Evolutionary conservation across 2,888 invertebrate species (phyloP), one percentile per base, ranked within the genome.

Genomic region (Temnothorax unifasciatus): DNA sequence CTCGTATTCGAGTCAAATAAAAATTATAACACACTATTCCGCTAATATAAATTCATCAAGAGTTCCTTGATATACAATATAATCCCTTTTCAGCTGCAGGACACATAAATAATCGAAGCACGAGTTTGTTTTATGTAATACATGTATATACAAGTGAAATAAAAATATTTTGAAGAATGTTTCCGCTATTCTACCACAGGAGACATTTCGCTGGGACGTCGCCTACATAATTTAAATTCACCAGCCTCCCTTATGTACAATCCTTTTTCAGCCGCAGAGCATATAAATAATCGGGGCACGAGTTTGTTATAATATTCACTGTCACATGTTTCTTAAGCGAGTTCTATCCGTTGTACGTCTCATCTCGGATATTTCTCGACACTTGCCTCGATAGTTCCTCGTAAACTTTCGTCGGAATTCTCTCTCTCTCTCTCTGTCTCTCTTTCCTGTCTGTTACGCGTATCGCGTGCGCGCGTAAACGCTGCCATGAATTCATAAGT

Each of bases 401-500:
- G 21, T 57, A 76, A 64, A 82, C 64, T 57, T 75, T 63, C 61
- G 38, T 52, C 34, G 11, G 13, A n/a, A 6, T 54, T 41, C 25
- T 25, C 18, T n/a, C 38, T 47, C 3, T 18, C 9, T 68, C 29
- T 29, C 38, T 13, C 25, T 29, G 21, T 50, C 9, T 11, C 18
- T 41, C 44, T 15, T n/a, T 59, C 29, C 38, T n/a, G 11, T 54
- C 54, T 8, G 11, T 21, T 29, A 54, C 54, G 25, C 44, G 50
- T 34, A 47, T 74, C 54, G 63, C 71, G 54, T 41, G 59, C 74
- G 50, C 29, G 84, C 77, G 57, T 71, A 76, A 83, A 83, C 73
- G 68, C 44, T 8, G 21, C 47, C 59, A 59, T 75, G 77, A 88
- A 86, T 71, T 74, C 63, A 76, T 25, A 63, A 18, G 71, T 52